Percentiles rank a stretch among this genome's conserved stretches.
phyloP scores from a whole-genome alignment of 2,888 invertebrate genomes.

The Troides aeacus region DNA sequence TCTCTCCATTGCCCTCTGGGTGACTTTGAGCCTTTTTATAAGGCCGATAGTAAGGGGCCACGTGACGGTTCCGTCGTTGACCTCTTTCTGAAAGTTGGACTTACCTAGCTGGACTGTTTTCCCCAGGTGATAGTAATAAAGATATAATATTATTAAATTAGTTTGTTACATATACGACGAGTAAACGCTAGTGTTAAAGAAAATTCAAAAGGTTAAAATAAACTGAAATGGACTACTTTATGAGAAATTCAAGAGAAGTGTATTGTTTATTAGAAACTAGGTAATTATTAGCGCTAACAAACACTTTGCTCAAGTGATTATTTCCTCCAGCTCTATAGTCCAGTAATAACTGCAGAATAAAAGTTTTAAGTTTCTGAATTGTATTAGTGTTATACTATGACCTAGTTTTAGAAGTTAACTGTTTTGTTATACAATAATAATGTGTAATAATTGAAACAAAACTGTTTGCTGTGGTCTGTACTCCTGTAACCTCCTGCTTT shows the following conservation, averaged over 20 bases:
- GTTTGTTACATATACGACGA: background rate
- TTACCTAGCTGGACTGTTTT: too few species aligned
- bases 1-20: too few species aligned
- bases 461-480: background rate
- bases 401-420: background rate
- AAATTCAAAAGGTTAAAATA: background rate
- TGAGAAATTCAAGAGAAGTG: background rate
- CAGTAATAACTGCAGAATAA: constrained; percentile 13
- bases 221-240: background rate
- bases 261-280: background rate
- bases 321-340: constrained; percentile 5
- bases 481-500: background rate
- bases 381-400: constrained; percentile 6
- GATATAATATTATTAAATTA: background rate
- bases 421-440: background rate
- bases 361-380: background rate
- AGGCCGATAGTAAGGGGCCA: too few species aligned
- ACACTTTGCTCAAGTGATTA: constrained; percentile 16
- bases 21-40: too few species aligned
- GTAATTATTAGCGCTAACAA: constrained; percentile 21
- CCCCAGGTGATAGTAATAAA: too few species aligned
- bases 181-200: background rate
- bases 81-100: too few species aligned
- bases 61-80: too few species aligned
- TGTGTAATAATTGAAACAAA: background rate